Percentiles rank a stretch among this genome's conserved stretches.
Evolutionary conservation across 2,113 vertebrate species (phyloP).

Genomic region (Pedetes capensis): DNA sequence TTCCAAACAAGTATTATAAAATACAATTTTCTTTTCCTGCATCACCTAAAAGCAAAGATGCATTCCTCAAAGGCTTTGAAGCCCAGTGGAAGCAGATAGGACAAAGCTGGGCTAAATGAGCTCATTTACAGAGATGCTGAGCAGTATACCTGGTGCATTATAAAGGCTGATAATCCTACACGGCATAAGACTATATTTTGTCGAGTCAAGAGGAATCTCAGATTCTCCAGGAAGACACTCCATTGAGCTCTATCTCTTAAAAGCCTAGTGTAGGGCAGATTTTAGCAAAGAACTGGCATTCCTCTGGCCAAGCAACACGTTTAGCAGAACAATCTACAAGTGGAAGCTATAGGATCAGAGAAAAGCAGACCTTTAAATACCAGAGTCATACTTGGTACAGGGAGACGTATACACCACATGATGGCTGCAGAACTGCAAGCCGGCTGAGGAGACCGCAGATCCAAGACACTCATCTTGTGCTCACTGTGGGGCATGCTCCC

Average conservation of each 20-base stretch:
- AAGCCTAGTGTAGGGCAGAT: not conserved
- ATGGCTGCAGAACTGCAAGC: too few species aligned
- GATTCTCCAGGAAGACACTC: not conserved
- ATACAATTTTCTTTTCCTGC: slow-evolving; percentile 7
- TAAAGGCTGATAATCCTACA: not conserved
- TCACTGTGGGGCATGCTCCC: not conserved
- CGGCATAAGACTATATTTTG: not conserved
- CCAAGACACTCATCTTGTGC: too few species aligned
- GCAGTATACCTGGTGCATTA: fast-evolving
- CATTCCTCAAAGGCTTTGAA: not conserved
- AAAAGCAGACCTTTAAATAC: not conserved
- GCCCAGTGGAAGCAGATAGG: not conserved
- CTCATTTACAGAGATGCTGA: not conserved
- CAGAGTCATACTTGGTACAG: fast-evolving
- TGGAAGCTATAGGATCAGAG: not conserved
- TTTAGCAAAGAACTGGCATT: not conserved
- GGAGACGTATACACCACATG: fast-evolving
- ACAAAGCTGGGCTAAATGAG: not conserved
- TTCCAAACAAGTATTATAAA: slow-evolving; percentile 18
- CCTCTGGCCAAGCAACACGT: not conserved
- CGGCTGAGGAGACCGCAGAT: not conserved
- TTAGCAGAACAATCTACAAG: not conserved
- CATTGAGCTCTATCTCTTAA: not conserved
- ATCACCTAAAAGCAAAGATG: not conserved
- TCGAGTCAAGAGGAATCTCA: not conserved